These are phyloP conservation scores for Mythimna ferrago DNA, from an alignment of 2,888 invertebrate species.

Conservation along the genomic window DNA sequence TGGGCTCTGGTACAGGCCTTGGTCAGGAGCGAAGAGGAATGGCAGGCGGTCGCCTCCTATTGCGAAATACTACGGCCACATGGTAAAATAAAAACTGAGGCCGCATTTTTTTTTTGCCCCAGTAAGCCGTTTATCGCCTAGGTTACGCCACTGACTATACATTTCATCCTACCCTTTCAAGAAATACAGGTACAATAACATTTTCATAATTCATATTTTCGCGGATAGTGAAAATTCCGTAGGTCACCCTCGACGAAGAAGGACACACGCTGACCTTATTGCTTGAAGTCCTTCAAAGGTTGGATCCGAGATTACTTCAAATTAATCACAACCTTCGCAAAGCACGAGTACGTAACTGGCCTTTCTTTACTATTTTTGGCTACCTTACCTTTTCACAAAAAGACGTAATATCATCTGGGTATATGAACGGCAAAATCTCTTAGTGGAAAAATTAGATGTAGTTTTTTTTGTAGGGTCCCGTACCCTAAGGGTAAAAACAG, in stretches of 20 bases:
- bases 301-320: constrained; percentile 23
- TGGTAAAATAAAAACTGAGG: too few species aligned
- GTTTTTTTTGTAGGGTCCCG: too few species aligned
- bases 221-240: not conserved
- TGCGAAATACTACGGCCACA: too few species aligned
- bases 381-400: not conserved
- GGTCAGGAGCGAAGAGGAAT: too few species aligned
- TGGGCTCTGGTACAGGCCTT: too few species aligned
- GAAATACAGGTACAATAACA: not conserved
- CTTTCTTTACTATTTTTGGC: constrained; percentile 27
- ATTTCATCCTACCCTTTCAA: not conserved
- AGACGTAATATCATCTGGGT: not conserved
- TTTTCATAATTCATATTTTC: constrained; percentile 15
- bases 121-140: too few species aligned
- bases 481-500: too few species aligned
- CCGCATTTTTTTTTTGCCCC: too few species aligned
- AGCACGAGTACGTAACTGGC: not conserved
- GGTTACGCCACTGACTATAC: too few species aligned
- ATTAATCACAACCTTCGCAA: constrained; percentile 18
- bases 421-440: not conserved
- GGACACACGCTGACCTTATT: constrained; percentile 25
- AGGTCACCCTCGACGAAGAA: constrained; percentile 8
- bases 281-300: constrained; percentile 26
- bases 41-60: too few species aligned
- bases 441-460: too few species aligned